Evolutionary conservation across 2,113 vertebrate genomes (phyloP).

Genomic region (Todiramphus chloris): DNA sequence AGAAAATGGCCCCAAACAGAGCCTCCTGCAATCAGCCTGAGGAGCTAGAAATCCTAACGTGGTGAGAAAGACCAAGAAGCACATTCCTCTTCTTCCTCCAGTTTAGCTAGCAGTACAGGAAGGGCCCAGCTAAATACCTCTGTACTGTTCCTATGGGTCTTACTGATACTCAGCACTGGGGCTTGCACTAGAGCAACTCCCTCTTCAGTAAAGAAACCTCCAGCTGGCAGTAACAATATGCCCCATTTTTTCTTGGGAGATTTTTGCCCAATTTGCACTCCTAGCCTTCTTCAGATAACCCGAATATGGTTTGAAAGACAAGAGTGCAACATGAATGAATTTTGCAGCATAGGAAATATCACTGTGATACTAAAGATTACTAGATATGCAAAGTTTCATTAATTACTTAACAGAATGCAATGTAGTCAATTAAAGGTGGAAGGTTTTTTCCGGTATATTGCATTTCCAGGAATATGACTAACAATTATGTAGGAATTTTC

Average conservation of each 20-base stretch:
- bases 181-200: not conserved
- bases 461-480: not conserved
- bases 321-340: not conserved
- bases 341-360: not conserved
- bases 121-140: not conserved
- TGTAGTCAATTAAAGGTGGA: not conserved
- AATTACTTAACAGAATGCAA: not conserved
- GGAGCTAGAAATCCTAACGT: not conserved
- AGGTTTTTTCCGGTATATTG: not conserved
- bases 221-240: not conserved
- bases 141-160: not conserved
- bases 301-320: not conserved
- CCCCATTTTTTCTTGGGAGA: not conserved
- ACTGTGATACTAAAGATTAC: not conserved
- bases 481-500: not conserved
- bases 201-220: not conserved
- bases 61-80: not conserved
- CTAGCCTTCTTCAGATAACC: not conserved
- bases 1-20: not conserved
- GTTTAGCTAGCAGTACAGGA: not conserved
- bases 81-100: not conserved
- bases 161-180: not conserved
- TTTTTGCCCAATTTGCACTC: not conserved
- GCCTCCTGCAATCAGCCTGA: not conserved
- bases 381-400: not conserved